phyloP scores from a whole-genome alignment of 2,888 invertebrate genomes.

The Microplitis manilae region DNA sequence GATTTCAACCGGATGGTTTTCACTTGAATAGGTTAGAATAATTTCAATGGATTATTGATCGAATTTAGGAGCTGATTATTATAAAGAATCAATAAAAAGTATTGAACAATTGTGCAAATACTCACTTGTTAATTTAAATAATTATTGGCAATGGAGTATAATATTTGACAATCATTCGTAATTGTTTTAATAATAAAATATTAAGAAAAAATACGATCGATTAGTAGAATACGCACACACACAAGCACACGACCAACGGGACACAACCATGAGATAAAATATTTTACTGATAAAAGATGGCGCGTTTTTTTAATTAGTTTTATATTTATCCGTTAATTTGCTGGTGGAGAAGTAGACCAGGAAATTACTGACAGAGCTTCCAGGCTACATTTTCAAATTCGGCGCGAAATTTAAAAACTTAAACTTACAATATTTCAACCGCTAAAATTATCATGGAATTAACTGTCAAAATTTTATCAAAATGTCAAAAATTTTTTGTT shows the following conservation, averaged over 20 bases:
- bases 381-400: background rate
- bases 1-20: background rate
- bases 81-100: background rate
- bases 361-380: background rate
- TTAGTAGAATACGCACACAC: background rate
- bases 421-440: too few species aligned
- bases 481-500: too few species aligned
- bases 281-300: background rate
- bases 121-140: background rate
- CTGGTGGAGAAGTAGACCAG: background rate
- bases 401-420: background rate
- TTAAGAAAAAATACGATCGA: background rate
- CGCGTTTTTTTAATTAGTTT: background rate
- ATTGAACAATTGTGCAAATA: background rate
- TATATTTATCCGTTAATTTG: background rate
- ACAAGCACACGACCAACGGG: background rate
- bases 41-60: background rate
- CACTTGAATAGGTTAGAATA: background rate
- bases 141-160: background rate
- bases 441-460: too few species aligned
- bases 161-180: background rate
- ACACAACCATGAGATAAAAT: background rate
- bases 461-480: too few species aligned
- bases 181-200: background rate
- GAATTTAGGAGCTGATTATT: background rate